Evolutionary conservation across 2,888 invertebrate species (phyloP), one percentile per base, ranked within the genome.

Genomic region (Cyclophora punctaria): DNA sequence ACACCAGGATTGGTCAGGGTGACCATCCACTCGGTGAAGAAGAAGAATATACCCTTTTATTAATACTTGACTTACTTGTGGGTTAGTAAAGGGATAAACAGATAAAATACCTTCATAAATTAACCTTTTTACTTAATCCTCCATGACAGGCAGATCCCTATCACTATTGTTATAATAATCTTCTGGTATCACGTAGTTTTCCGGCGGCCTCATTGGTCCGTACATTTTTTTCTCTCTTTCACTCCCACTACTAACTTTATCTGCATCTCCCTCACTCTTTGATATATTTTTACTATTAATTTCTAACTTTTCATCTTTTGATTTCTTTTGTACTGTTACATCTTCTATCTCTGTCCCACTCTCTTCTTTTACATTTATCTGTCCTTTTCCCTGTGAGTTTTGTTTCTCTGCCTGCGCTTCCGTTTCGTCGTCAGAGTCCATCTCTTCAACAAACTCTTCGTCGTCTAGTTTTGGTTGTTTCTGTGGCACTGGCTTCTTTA

Each of bases 391-490:
- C n/a, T 48, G 35, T 7, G 50, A 34, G 52, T 41, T 44, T 59
- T 46, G 33, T 40, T 48, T 53, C 48, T 51, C 44, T 50, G 37
- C 45, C 45, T 50, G 48, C 47, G n/a, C 56, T 51, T 49, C 62
- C 41, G 49, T 52, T 56, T 83, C 83, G 47, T 88, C 87, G 49
- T 89, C 87, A 0, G 87, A 87, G 50, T 88, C 88, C 48, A 89
- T 71, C 67, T 90, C 90, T 72, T 90, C 90, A 0, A 90, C 88
- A 51, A 90, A 90, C 59, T 89, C 89, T 33, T 77, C 68, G 50
- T 88, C 83, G 48, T 78, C 71, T 60, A 71, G 62, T 45, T 73
- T 75, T 0, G 52, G 55, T 44, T 66, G 64, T 61, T 68, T 60
- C 51, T 55, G 69, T 41, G 71, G 54, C 64, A 75, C 78, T 0